Conservation (phyloP, 1,140 invertebrate genomes). For the Zaprionus africanus region DNA sequence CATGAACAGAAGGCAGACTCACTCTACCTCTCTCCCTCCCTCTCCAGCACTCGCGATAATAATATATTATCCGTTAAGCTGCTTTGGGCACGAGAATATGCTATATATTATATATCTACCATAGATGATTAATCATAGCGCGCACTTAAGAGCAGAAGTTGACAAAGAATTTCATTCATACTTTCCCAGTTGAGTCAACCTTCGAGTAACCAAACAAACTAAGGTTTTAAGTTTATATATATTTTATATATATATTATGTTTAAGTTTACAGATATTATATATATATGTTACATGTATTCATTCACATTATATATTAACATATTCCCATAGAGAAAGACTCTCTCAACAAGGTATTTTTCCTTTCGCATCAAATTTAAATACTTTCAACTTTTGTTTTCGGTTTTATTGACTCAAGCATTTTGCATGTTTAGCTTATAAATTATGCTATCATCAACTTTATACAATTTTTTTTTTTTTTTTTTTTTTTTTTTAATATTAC, state of each 20-base stretch:
- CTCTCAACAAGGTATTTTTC: neutral
- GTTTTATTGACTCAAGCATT: neutral
- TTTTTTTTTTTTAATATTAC: neutral
- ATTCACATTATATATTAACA: no score
- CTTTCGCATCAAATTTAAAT: neutral
- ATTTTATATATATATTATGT: no score
- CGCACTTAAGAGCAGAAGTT: neutral
- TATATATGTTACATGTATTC: no score
- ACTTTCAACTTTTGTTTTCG: conserved; percentile 9
- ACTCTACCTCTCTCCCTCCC: neutral
- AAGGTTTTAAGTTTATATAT: no score
- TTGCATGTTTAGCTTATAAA: neutral
- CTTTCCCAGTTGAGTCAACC: neutral
- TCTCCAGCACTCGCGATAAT: neutral
- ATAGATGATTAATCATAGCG: neutral
- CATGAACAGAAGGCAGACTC: conserved; percentile 69
- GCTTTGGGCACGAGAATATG: neutral
- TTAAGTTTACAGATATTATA: no score
- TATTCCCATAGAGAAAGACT: neutral
- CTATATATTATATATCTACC: neutral
- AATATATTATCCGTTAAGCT: conserved; percentile 5
- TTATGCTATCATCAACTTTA: neutral
- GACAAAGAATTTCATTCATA: neutral
- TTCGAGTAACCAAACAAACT: neutral
- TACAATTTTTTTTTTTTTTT: neutral